A percentile compares a stretch with the other conserved stretches of the same genome.
Evolutionary conservation across 1,140 invertebrate genomes (phyloP).

Genomic region (Odontomachus brunneus): DNA sequence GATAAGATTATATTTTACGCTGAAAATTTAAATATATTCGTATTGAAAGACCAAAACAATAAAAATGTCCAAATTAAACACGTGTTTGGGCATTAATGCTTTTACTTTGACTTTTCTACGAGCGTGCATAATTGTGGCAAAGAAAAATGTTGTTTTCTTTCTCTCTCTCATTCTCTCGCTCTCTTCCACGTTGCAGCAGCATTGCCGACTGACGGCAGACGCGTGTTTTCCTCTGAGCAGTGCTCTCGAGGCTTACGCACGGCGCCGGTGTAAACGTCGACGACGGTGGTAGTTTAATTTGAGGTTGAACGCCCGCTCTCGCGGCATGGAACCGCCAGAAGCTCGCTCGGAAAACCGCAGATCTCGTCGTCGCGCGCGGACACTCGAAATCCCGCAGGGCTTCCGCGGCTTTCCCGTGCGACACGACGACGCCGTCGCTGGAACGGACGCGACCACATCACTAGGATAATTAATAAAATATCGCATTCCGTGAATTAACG

Average conservation of each 20-base stretch:
- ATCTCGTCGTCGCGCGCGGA: constrained; percentile 63
- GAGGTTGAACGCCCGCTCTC: constrained; percentile 67
- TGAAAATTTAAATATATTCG: too few relatives aligned
- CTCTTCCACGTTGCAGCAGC: too few relatives aligned
- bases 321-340: constrained; percentile 29
- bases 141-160: too few relatives aligned
- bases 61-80: too few relatives aligned
- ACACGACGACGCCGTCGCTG: background rate
- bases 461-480: background rate
- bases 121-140: too few relatives aligned
- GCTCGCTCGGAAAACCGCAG: constrained; percentile 72
- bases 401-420: constrained; percentile 1
- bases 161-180: too few relatives aligned
- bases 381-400: constrained; percentile 52
- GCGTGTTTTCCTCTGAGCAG: constrained; percentile 8
- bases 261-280: constrained; percentile 65
- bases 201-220: background rate
- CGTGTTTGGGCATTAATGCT: too few relatives aligned
- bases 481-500: background rate
- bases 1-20: too few relatives aligned
- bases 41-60: too few relatives aligned
- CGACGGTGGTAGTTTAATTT: constrained; percentile 77
- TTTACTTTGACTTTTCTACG: too few relatives aligned
- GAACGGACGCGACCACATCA: too few relatives aligned
- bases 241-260: too few relatives aligned